Evolutionary conservation across 2,797 vertebrate genomes (phyloP), one percentile per base, ranked within the genome.

Genomic region (Eulemur albifrons): DNA sequence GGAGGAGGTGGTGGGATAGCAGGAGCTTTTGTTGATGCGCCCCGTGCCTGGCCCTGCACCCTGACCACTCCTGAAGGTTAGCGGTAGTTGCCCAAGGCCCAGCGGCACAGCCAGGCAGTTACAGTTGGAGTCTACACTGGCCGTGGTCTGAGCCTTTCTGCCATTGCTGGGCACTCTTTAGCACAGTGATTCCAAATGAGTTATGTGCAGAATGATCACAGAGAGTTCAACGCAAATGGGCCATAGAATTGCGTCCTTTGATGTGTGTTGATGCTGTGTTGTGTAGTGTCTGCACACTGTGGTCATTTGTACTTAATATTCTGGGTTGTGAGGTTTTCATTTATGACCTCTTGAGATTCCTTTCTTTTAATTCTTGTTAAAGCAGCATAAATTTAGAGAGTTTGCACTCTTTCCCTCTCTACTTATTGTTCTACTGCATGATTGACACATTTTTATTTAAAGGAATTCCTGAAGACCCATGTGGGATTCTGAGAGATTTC

Each of bases 261-360:
- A 23, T 57, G 48, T 54, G 48, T 30, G 6, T 48, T 17, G 18
- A 3, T 25, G 15, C n/a, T 6, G 25, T 3, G 52, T 38, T 7
- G 14, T 30, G 48, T 3, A 0, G 9, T 32, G n/a, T 40, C n/a
- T 38, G 11, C 8, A 32, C 11, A 7, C 11, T 21, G 0, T 2
- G 1, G 25, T 72, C 17, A 38, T 35, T n/a, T 18, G 38, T 38
- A 43, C 15, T 32, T 50, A n/a, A 5, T 45, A 45, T 40, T 80
- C 5, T 10, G 73, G 13, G 30, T 35, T 21, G 30, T 20, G 23
- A 6, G 0, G 27, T 20, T 17, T 43, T 82, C 38, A 32, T 30
- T 52, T 70, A 25, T 82, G 45, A 75, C 14, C 30, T 77, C 54
- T 54, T 54, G 18, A 23, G 35, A 32, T 63, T 82, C 13, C 7